phyloP scores from a whole-genome alignment of 2,888 invertebrate species.

The Drosophila mercatorum region DNA sequence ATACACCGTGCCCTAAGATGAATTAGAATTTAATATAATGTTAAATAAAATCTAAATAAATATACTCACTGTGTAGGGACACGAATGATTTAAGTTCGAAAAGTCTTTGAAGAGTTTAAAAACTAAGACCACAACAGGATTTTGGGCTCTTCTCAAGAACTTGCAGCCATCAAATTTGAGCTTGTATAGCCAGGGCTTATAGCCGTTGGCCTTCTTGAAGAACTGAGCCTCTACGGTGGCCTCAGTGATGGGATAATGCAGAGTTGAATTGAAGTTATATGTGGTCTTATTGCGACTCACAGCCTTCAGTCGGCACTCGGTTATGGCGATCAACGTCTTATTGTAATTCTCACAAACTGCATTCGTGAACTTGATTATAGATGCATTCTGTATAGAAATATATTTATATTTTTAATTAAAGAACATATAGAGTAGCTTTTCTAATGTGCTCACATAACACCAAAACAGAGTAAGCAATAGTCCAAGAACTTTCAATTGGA shows the following conservation, averaged over 20 bases:
- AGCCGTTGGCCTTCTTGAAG: constrained; percentile 31
- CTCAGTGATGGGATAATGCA: background rate
- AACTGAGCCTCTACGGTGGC: background rate
- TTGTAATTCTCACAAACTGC: constrained; percentile 9
- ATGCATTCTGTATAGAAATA: constrained; percentile 12
- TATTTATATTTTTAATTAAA: too few species aligned
- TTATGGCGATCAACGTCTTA: background rate
- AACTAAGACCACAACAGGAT: constrained; percentile 1
- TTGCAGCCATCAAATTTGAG: constrained; percentile 3
- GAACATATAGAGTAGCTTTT: background rate
- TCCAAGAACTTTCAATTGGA: background rate
- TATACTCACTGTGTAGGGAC: background rate
- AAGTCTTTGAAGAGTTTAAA: background rate
- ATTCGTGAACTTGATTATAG: constrained; percentile 30
- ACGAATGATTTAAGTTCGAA: background rate
- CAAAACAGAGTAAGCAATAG: background rate
- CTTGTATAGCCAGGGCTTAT: constrained; percentile 40
- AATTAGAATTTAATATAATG: background rate
- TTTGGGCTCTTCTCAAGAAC: background rate
- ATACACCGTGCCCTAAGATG: background rate
- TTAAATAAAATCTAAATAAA: background rate
- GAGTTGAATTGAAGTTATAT: background rate
- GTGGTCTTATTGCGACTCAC: constrained; percentile 20
- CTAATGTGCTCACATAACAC: background rate
- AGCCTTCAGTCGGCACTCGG: constrained; percentile 29